Evolutionary conservation across 2,113 vertebrate species (phyloP).

Genomic region (Plotosus lineatus): DNA sequence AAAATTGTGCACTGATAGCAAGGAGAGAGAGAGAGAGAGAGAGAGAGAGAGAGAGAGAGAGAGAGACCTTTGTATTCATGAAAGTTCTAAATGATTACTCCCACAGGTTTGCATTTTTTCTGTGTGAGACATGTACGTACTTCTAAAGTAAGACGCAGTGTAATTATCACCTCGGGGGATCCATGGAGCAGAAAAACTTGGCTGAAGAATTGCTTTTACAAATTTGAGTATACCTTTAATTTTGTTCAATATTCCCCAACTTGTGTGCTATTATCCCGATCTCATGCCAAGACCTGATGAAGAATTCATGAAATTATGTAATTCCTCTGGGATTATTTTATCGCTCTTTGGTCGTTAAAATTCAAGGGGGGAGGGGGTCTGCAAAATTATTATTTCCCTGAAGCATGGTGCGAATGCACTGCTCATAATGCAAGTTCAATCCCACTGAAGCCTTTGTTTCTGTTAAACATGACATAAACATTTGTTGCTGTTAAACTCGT

Average conservation of each 20-base stretch:
- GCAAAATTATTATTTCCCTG: neutral
- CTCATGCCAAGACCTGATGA: neutral
- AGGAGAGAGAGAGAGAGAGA: neutral
- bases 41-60: neutral
- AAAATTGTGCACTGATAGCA: slow-evolving; percentile 12
- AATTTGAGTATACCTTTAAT: slow-evolving; percentile 3
- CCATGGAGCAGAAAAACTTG: neutral
- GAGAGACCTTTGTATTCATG: neutral
- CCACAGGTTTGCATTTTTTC: neutral
- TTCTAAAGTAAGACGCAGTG: neutral
- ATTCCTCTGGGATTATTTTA: slow-evolving; percentile 3
- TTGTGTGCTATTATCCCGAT: neutral
- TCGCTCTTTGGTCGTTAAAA: neutral
- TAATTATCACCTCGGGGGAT: slow-evolving; percentile 18
- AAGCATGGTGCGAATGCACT: neutral
- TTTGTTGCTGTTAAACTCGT: neutral
- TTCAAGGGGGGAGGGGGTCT: neutral
- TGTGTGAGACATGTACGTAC: neutral
- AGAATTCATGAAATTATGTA: slow-evolving; percentile 1
- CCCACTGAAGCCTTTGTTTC: neutral
- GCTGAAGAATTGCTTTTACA: slow-evolving; percentile 4
- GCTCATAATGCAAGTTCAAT: neutral
- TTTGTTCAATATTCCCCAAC: neutral
- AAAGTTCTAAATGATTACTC: neutral
- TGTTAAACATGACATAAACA: neutral